These are phyloP conservation scores for Neopipo cinnamomea DNA, from an alignment of 2,113 vertebrate genomes.

Conservation along the genomic window DNA sequence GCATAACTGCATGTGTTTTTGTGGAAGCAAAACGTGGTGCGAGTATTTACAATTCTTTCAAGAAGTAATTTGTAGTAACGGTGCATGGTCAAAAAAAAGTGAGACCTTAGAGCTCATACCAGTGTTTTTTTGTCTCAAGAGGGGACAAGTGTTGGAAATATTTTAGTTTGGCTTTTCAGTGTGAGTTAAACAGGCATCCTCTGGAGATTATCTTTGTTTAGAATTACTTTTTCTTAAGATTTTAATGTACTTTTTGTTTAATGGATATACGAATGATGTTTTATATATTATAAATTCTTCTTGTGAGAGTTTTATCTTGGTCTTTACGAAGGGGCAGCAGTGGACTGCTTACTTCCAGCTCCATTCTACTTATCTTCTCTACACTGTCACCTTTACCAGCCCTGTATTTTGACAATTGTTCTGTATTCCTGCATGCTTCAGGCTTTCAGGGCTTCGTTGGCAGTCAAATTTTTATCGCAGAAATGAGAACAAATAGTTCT, in stretches of 20 bases:
- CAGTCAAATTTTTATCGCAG: background rate
- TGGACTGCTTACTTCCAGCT: background rate
- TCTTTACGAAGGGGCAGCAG: background rate
- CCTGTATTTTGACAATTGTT: background rate
- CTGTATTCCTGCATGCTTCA: background rate
- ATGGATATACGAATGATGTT: background rate
- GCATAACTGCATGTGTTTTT: background rate
- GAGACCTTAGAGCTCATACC: background rate
- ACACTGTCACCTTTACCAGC: background rate
- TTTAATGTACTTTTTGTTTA: background rate
- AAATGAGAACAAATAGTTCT: background rate
- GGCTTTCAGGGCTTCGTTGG: background rate
- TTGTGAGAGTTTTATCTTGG: background rate
- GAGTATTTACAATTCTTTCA: background rate
- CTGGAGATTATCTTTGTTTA: background rate
- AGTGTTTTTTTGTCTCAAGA: background rate
- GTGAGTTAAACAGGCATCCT: background rate
- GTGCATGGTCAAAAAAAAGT: background rate
- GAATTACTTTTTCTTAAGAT: background rate
- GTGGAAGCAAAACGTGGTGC: background rate
- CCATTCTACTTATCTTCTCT: background rate
- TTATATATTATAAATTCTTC: background rate
- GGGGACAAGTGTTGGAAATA: background rate
- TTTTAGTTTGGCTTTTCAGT: background rate
- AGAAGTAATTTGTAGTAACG: background rate